Evolutionary conservation across 2,113 vertebrate species (phyloP).

Genomic region (Amazona guildingii): DNA sequence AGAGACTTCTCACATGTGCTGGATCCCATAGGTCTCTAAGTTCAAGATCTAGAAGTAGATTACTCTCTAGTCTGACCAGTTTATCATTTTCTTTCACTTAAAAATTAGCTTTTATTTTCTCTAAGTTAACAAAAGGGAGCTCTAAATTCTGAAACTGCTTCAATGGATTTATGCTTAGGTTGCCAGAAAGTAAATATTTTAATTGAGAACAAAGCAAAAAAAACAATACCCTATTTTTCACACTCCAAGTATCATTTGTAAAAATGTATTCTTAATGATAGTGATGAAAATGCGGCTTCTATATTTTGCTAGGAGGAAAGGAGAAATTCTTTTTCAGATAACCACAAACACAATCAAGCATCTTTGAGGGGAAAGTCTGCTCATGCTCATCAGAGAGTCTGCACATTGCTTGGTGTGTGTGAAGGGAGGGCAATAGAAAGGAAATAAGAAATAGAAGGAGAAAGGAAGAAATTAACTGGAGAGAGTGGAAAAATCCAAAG

Average conservation of each 20-base stretch:
- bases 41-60: neutral
- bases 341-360: neutral
- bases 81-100: neutral
- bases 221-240: neutral
- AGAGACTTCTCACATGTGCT: neutral
- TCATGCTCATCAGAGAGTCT: neutral
- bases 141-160: neutral
- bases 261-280: neutral
- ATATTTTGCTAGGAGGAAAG: neutral
- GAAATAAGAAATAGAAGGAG: neutral
- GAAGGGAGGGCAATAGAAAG: neutral
- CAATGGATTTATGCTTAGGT: neutral
- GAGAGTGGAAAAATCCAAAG: neutral
- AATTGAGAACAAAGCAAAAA: neutral
- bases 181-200: neutral
- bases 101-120: rapidly evolving
- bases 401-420: neutral
- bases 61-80: neutral
- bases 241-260: neutral
- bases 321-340: neutral
- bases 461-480: neutral
- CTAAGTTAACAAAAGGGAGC: neutral
- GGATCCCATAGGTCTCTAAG: neutral
- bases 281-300: neutral
- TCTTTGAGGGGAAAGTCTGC: neutral